phyloP scores from a whole-genome alignment of 2,888 invertebrate species.

The Caenorhabditis wallacei region DNA sequence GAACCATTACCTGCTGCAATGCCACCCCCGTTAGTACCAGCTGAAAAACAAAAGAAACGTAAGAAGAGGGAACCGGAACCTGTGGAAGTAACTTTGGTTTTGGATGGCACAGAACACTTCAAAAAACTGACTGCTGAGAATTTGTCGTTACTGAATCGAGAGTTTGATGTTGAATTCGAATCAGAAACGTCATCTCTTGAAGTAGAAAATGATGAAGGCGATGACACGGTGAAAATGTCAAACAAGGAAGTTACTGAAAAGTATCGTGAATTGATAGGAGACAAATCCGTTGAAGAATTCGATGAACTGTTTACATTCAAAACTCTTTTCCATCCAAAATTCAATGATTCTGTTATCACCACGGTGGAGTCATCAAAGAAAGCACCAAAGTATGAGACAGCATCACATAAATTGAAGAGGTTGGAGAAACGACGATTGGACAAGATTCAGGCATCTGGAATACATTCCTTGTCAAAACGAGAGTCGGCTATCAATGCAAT shows the following conservation, averaged over 20 bases:
- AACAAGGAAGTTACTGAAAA: not conserved
- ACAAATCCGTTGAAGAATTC: too few relatives aligned
- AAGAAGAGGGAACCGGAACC: constrained; percentile 12
- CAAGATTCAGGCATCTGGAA: not conserved
- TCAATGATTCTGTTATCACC: not conserved
- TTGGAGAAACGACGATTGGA: not conserved
- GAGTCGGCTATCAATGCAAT: constrained; percentile 8
- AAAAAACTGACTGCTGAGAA: constrained; percentile 25
- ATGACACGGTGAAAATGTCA: not conserved
- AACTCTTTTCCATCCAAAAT: not conserved
- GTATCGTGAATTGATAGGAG: not conserved
- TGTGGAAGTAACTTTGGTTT: constrained; percentile 21
- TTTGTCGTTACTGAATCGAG: constrained; percentile 24
- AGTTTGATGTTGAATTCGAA: constrained; percentile 9
- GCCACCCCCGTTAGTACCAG: constrained; percentile 1
- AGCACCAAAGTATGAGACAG: constrained; percentile 30
- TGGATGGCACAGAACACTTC: constrained; percentile 36
- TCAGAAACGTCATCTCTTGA: not conserved
- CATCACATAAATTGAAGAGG: not conserved
- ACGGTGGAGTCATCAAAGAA: not conserved
- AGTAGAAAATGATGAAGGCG: not conserved
- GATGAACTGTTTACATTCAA: not conserved
- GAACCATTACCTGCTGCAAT: constrained; percentile 1
- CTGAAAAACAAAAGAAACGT: not conserved
- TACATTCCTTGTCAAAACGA: not conserved